phyloP scores from a whole-genome alignment of 2,113 vertebrate genomes.

The Heloderma charlesbogerti region DNA sequence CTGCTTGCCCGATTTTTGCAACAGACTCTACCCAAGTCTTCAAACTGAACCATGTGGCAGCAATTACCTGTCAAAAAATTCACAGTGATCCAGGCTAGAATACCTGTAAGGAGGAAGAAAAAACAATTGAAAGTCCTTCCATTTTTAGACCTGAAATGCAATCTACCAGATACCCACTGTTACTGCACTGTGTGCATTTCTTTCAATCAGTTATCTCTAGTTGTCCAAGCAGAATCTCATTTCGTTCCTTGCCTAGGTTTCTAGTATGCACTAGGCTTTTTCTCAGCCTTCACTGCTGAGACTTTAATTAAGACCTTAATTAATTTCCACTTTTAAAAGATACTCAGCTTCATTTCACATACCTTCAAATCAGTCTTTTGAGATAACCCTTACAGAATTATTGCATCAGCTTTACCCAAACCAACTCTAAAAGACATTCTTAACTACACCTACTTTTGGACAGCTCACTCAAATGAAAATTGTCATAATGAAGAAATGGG shows the following conservation, averaged over 20 bases:
- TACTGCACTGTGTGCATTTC: neutral
- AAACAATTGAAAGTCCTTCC: slow-evolving; percentile 29
- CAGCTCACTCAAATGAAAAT: neutral
- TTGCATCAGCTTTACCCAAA: slow-evolving; percentile 4
- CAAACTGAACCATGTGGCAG: slow-evolving; percentile 36
- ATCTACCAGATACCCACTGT: neutral
- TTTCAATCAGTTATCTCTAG: slow-evolving; percentile 1
- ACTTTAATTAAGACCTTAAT: slow-evolving; percentile 13
- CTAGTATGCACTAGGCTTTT: neutral
- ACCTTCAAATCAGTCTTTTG: neutral
- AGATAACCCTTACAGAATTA: neutral
- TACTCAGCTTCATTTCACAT: neutral
- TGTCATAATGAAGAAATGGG: neutral
- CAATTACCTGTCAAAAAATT: slow-evolving; percentile 97
- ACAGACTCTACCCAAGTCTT: slow-evolving; percentile 5
- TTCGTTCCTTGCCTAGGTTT: neutral
- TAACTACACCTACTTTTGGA: neutral
- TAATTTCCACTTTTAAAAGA: neutral
- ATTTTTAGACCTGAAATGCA: neutral
- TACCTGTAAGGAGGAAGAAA: slow-evolving; percentile 80
- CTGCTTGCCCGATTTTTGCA: neutral
- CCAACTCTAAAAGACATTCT: neutral
- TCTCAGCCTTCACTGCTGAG: slow-evolving; percentile 10
- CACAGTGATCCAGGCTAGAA: slow-evolving; percentile 97
- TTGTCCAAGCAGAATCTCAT: neutral